phyloP scores from a whole-genome alignment of 2,797 vertebrate genomes.

The Smutsia gigantea region DNA sequence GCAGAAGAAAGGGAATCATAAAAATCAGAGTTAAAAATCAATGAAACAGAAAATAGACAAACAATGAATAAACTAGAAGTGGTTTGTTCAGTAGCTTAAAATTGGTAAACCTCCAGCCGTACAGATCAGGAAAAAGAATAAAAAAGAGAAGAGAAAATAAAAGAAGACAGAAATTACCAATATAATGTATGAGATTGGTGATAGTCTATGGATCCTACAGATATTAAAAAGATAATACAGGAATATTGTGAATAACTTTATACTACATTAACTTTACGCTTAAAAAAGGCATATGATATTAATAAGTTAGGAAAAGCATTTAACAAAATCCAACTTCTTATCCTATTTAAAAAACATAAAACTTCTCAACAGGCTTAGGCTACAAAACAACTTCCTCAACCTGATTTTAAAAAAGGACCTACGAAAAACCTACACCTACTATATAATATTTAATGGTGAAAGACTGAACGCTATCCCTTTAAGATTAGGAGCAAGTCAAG shows the following conservation, averaged over 20 bases:
- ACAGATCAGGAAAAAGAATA: not conserved
- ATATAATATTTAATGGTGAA: not conserved
- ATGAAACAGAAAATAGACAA: not conserved
- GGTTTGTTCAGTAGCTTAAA: not conserved
- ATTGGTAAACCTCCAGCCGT: not conserved
- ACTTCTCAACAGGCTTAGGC: not conserved
- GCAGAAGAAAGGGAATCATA: not conserved
- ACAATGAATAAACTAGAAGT: not conserved
- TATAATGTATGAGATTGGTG: not conserved
- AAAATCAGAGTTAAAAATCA: not conserved
- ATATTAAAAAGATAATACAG: not conserved
- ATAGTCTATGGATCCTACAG: not conserved
- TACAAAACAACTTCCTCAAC: not conserved
- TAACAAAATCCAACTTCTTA: not conserved
- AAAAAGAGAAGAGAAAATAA: not conserved
- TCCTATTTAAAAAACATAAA: not conserved
- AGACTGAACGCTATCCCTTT: not conserved
- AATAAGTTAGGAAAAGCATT: slow-evolving; percentile 7
- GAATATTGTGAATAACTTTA: not conserved
- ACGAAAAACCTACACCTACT: not conserved
- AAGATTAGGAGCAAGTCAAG: not conserved
- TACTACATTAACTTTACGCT: not conserved
- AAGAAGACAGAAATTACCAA: not conserved
- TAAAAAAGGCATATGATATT: not conserved
- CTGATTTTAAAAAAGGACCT: not conserved